Evolutionary conservation across 2,888 invertebrate genomes (phyloP), one percentile per base, ranked within the genome.

Genomic region (Acheta domesticus): DNA sequence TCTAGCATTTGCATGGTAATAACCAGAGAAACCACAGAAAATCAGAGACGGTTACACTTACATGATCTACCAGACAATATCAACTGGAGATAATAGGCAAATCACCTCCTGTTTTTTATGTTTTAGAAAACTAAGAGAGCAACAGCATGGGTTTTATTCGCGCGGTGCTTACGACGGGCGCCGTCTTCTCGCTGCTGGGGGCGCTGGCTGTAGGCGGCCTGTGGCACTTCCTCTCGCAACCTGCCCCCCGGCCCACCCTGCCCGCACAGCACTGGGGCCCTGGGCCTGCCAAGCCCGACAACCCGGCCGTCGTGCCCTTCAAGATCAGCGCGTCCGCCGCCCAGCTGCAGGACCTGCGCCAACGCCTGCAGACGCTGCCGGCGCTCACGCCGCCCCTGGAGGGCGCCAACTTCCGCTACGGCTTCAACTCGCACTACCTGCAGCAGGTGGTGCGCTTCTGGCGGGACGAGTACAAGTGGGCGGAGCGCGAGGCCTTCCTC

Each of bases 401-500:
- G 81, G 90, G 90, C 77, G 87, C 89, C 0, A 91, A 90, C 11
- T 96, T 95, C 86, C 90, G 92, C 80, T 96, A 96, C 84, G 97
- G 97, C 2, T 92, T 96, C 85, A 93, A 95, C 84, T 87, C 92
- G 0, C 88, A 91, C 73, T 91, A 91, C 81, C 86, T 96, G 8
- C 87, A 89, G 14, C 89, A 89, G 82, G 88, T 96, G 11, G 85
- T 94, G 1, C 89, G 92, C 76, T 93, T 94, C 86, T 98, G 98
- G 98, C 89, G 89, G 16, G 91, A 91, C 74, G 89, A 89, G 49
- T 96, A 94, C 86, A 89, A 94, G 83, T 94, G 93, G 93, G 86
- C 86, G 48, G 89, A 92, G 77, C 88, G 93, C 12, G 92, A 94
- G 85, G 85, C 87, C 3, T 89, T 89, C 80, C 86, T 96, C n/a